Percentiles rank a stretch among this genome's conserved stretches.
These are phyloP conservation scores for Bradypus variegatus DNA, from an alignment of 2,797 vertebrate genomes.

Conservation along the genomic window DNA sequence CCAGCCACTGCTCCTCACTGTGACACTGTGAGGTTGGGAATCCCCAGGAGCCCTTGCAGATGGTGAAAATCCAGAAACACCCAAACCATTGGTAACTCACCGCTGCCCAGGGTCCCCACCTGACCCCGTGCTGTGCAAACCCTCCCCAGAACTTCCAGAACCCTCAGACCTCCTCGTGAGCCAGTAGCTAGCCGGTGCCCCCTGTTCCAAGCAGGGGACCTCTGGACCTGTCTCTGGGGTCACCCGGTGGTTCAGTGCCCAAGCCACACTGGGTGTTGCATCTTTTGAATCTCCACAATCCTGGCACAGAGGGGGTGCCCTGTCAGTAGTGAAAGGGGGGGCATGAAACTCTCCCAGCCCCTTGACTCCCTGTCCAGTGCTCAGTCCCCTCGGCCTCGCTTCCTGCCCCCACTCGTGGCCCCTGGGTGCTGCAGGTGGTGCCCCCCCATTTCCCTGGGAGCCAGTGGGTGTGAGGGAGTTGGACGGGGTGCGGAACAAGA, in stretches of 20 bases:
- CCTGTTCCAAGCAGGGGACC: background rate
- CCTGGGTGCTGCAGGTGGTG: background rate
- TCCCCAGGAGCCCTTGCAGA: background rate
- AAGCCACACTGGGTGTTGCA: background rate
- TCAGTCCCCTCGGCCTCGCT: background rate
- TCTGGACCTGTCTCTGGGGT: background rate
- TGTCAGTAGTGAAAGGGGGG: background rate
- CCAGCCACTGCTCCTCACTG: background rate
- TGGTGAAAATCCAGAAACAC: background rate
- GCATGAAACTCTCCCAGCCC: background rate
- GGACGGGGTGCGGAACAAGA: conserved; percentile 65
- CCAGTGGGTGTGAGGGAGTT: background rate
- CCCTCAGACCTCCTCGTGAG: background rate
- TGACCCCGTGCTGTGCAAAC: fast-evolving
- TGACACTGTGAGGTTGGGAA: background rate
- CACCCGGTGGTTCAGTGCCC: no score
- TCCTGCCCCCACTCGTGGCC: background rate
- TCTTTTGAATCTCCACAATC: no score
- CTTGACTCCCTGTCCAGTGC: fast-evolving
- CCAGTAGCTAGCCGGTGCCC: background rate
- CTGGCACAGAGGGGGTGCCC: background rate
- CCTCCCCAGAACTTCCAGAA: background rate
- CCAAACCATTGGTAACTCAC: fast-evolving
- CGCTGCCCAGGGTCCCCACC: background rate
- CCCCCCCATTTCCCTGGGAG: background rate